Evolutionary conservation across 1,140 invertebrate species (phyloP).

Genomic region (Maconellicoccus hirsutus): DNA sequence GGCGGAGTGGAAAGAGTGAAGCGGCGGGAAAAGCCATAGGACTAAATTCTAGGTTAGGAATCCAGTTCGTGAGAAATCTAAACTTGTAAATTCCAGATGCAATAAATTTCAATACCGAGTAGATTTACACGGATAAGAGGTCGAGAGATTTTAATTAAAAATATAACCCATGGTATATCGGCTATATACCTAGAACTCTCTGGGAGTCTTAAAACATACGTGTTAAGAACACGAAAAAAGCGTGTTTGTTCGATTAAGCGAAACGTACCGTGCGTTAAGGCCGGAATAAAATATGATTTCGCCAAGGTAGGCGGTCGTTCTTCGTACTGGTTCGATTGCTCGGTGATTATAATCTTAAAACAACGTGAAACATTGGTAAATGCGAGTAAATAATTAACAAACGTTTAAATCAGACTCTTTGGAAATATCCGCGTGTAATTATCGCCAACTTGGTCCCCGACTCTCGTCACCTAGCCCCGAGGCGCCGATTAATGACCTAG

Average conservation of each 20-base stretch:
- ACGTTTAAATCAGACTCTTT: no score
- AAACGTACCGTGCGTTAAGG: neutral
- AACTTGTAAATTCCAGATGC: constrained; percentile 8
- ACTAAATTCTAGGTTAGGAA: constrained; percentile 1
- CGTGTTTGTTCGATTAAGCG: neutral
- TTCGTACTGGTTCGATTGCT: no score
- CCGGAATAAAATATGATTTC: neutral
- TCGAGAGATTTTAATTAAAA: constrained; percentile 9
- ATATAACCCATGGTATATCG: neutral
- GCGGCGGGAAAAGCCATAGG: neutral
- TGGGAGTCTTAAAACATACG: neutral
- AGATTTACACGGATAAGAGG: constrained; percentile 7
- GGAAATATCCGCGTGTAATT: no score
- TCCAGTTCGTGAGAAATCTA: constrained; percentile 7
- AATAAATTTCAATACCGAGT: constrained; percentile 9
- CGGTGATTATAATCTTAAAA: no score
- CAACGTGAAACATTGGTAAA: no score
- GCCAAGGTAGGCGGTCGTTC: neutral
- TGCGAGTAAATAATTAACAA: no score
- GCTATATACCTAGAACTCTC: neutral
- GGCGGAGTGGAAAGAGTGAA: no score
- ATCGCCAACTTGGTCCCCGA: no score
- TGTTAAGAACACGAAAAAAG: constrained; percentile 9
- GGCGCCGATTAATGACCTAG: no score
- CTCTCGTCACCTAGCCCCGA: no score